A percentile compares a stretch with the other conserved stretches of the same genome.
Evolutionary conservation across 2,797 vertebrate genomes (phyloP).

Genomic region (Bradypodion pumilum): DNA sequence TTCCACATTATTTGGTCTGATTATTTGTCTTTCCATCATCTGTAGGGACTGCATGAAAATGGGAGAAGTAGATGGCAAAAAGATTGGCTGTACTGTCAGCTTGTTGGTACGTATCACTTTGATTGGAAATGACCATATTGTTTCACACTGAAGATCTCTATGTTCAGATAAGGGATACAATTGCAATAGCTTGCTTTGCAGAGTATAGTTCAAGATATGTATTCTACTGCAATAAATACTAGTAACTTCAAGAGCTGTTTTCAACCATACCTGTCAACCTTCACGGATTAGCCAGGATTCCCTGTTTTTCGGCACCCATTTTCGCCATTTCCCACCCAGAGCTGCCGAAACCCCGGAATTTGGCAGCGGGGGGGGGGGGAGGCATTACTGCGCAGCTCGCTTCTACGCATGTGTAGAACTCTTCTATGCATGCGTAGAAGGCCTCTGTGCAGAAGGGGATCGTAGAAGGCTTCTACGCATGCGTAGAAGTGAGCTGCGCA

Average conservation of each 20-base stretch:
- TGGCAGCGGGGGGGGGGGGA: too few relatives aligned
- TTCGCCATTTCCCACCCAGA: too few relatives aligned
- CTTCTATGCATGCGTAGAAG: too few relatives aligned
- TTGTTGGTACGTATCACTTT: slow-evolving; percentile 85
- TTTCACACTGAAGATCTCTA: slow-evolving; percentile 22
- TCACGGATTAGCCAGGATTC: too few relatives aligned
- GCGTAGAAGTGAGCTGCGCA: too few relatives aligned
- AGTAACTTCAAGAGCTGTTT: slow-evolving; percentile 2
- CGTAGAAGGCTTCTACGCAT: too few relatives aligned
- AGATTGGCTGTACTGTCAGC: slow-evolving; percentile 98
- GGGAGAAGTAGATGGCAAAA: slow-evolving; percentile 97
- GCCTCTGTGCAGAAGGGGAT: too few relatives aligned
- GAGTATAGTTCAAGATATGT: not conserved
- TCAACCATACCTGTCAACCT: too few relatives aligned
- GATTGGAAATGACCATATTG: not conserved
- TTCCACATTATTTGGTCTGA: not conserved
- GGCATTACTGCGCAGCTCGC: too few relatives aligned
- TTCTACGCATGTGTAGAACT: too few relatives aligned
- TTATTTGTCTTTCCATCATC: slow-evolving; percentile 54
- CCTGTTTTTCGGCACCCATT: too few relatives aligned
- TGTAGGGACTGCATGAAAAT: slow-evolving; percentile 98
- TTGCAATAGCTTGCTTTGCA: slow-evolving; percentile 35
- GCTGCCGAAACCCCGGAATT: too few relatives aligned
- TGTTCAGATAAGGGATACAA: slow-evolving; percentile 2
- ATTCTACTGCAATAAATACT: not conserved